These are phyloP conservation scores for Agapetus fuscipes DNA, from an alignment of 2,888 invertebrate genomes.

Conservation along the genomic window DNA sequence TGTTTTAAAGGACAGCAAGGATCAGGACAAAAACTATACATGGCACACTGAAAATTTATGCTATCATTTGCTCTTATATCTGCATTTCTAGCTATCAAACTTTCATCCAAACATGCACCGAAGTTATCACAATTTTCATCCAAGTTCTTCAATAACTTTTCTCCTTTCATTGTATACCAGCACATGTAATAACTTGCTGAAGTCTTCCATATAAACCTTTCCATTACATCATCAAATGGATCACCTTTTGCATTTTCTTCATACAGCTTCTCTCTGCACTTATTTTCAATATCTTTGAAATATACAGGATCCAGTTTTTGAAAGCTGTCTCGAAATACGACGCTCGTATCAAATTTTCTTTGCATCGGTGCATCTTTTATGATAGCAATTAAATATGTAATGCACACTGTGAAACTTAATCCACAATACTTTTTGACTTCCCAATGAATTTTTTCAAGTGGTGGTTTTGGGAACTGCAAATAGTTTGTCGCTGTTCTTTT, in stretches of 20 bases:
- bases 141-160: conserved; percentile 40
- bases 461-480: conserved; percentile 44
- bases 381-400: conserved; percentile 43
- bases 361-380: conserved; percentile 34
- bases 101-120: conserved; percentile 44
- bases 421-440: conserved; percentile 49
- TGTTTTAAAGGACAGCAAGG: conserved; percentile 49
- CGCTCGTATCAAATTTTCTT: conserved; percentile 42
- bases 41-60: conserved; percentile 47
- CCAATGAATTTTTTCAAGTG: conserved; percentile 46
- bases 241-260: conserved; percentile 36
- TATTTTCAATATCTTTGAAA: conserved; percentile 34
- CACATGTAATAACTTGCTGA: conserved; percentile 59
- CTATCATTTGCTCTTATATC: conserved; percentile 50
- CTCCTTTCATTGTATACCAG: conserved; percentile 52
- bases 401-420: conserved; percentile 42
- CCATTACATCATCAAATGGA: conserved; percentile 47
- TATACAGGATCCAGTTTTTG: conserved; percentile 31
- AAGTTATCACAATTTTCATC: conserved; percentile 52
- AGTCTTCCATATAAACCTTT: conserved; percentile 52
- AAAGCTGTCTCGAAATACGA: conserved; percentile 37
- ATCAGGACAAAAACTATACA: conserved; percentile 59
- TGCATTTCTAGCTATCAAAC: conserved; percentile 33
- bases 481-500: conserved; percentile 30
- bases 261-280: conserved; percentile 37